A percentile compares a stretch with the other conserved stretches of the same genome.
phyloP scores from a whole-genome alignment of 2,113 vertebrate species.

The Dicentrarchus labrax region DNA sequence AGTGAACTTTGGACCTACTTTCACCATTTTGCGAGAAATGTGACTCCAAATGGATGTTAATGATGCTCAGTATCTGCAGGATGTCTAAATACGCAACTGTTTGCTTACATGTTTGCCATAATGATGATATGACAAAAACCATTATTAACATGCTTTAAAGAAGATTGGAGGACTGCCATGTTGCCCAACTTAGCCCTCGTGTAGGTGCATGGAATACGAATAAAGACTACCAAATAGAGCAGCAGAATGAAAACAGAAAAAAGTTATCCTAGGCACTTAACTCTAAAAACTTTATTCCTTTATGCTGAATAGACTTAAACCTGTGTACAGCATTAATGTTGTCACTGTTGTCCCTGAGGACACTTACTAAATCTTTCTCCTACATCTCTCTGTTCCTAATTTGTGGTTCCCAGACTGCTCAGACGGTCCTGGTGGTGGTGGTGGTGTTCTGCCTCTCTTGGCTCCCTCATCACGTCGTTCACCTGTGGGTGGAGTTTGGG shows the following conservation, averaged over 20 bases:
- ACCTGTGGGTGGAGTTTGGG: conserved; percentile 97
- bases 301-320: background rate
- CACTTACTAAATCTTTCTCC: conserved; percentile 15
- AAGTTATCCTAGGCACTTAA: background rate
- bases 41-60: background rate
- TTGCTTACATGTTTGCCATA: background rate
- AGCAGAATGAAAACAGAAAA: background rate
- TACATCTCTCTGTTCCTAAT: background rate
- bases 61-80: too few species aligned
- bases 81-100: background rate
- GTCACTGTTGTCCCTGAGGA: background rate
- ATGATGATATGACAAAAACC: too few species aligned
- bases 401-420: conserved; percentile 88
- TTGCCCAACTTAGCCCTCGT: too few species aligned
- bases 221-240: background rate
- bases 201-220: too few species aligned
- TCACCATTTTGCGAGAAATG: background rate
- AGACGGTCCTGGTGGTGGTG: conserved; percentile 97
- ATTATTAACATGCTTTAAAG: too few species aligned
- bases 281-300: background rate
- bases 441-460: conserved; percentile 98
- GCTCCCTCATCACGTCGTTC: conserved; percentile 95
- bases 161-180: too few species aligned
- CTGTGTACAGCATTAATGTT: conserved; percentile 1
- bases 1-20: background rate